phyloP scores from a whole-genome alignment of 2,888 invertebrate genomes.

The Drosophila trichaetosa region DNA sequence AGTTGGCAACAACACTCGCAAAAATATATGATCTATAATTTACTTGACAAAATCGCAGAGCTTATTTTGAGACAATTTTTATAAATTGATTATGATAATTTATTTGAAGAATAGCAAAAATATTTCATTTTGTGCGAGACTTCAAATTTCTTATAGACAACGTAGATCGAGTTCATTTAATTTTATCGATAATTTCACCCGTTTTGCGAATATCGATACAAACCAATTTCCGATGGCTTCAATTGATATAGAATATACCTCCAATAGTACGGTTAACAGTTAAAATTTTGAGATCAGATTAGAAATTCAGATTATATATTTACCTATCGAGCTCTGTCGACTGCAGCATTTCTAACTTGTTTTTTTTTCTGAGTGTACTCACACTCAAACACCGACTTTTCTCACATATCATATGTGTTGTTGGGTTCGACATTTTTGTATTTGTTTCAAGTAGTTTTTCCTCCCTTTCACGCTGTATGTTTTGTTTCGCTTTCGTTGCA shows the following conservation, averaged over 20 bases:
- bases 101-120: background rate
- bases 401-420: constrained; percentile 70
- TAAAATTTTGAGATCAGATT: no score
- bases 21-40: background rate
- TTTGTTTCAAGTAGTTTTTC: constrained; percentile 70
- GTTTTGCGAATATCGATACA: background rate
- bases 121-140: background rate
- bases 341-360: background rate
- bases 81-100: background rate
- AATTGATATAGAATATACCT: background rate
- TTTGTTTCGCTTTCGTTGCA: constrained; percentile 80
- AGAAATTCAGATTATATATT: background rate
- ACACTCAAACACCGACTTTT: constrained; percentile 3
- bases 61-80: background rate
- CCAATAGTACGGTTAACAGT: background rate
- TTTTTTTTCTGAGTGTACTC: background rate
- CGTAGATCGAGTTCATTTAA: background rate
- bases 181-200: background rate
- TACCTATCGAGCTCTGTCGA: background rate
- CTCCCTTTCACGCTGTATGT: constrained; percentile 1
- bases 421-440: constrained; percentile 72
- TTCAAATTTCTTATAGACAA: background rate
- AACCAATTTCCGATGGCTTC: background rate
- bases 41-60: background rate
- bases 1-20: constrained; percentile 49